A percentile compares a stretch with the other conserved stretches of the same genome.
phyloP scores from a whole-genome alignment of 2,797 vertebrate genomes.

The Ctenochaetus hawaiiensis region DNA sequence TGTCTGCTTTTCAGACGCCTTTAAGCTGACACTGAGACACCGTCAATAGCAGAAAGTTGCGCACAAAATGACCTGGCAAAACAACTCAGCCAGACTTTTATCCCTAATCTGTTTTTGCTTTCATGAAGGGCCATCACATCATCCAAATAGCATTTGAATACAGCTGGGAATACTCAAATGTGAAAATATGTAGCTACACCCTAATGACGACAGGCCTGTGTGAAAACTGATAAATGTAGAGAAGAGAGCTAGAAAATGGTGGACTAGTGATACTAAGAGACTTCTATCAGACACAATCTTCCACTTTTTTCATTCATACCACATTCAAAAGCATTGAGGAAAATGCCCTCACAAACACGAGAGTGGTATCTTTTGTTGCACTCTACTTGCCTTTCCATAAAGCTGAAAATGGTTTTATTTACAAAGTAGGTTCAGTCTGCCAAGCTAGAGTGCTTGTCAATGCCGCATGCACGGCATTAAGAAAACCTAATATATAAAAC shows the following conservation, averaged over 20 bases:
- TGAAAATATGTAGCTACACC: slow-evolving; percentile 57
- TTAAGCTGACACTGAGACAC: slow-evolving; percentile 30
- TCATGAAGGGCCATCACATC: slow-evolving; percentile 25
- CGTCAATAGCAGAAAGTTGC: slow-evolving; percentile 31
- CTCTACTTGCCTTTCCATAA: slow-evolving; percentile 2
- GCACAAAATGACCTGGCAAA: slow-evolving; percentile 26
- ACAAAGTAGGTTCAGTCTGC: slow-evolving; percentile 8
- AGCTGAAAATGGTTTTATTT: slow-evolving; percentile 40
- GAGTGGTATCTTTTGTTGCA: slow-evolving; percentile 31
- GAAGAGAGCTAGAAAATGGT: neutral
- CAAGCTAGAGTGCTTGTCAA: neutral
- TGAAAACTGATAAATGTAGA: slow-evolving; percentile 22
- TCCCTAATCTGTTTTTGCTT: slow-evolving; percentile 35
- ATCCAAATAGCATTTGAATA: slow-evolving; percentile 33
- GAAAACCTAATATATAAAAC: neutral
- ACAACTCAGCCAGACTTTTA: slow-evolving; percentile 21
- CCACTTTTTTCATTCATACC: neutral
- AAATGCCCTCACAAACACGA: neutral
- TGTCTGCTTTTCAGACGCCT: slow-evolving; percentile 50
- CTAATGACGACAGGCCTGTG: neutral
- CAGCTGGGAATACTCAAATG: slow-evolving; percentile 37
- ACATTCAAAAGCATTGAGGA: neutral
- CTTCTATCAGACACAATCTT: neutral
- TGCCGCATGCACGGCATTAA: neutral
- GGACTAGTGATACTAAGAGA: slow-evolving; percentile 1